phyloP scores from a whole-genome alignment of 2,113 vertebrate genomes.

The Macaca fascicularis region DNA sequence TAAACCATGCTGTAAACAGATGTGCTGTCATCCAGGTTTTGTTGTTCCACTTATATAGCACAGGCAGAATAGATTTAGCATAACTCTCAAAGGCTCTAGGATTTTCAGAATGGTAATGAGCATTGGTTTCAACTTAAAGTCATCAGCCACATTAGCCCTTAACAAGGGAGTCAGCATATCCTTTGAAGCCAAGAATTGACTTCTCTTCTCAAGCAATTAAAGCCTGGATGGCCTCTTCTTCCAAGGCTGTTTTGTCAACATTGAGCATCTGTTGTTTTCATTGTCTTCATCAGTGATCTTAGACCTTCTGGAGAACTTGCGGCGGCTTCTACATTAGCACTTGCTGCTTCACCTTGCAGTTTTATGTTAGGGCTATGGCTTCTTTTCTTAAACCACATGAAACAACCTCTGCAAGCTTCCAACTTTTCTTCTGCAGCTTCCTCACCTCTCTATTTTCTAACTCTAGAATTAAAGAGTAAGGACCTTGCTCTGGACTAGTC shows the following conservation, averaged over 20 bases:
- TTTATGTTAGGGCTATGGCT: background rate
- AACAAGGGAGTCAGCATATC: background rate
- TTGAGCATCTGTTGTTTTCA: background rate
- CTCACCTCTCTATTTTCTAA: background rate
- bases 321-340: background rate
- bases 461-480: background rate
- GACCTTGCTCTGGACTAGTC: background rate
- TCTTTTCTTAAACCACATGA: background rate
- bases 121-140: background rate
- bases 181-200: background rate
- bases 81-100: background rate
- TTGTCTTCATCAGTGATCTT: background rate
- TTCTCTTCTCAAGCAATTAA: background rate
- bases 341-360: background rate
- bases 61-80: background rate
- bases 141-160: background rate
- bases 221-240: background rate
- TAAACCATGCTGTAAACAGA: background rate
- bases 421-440: background rate
- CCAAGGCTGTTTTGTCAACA: background rate
- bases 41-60: background rate
- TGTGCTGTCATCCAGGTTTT: background rate
- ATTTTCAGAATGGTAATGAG: background rate
- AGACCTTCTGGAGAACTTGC: background rate
- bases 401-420: background rate